Percentiles rank a stretch among this genome's conserved stretches.
Conservation (phyloP, 1,140 invertebrate genomes). For the Eumeta japonica region DNA sequence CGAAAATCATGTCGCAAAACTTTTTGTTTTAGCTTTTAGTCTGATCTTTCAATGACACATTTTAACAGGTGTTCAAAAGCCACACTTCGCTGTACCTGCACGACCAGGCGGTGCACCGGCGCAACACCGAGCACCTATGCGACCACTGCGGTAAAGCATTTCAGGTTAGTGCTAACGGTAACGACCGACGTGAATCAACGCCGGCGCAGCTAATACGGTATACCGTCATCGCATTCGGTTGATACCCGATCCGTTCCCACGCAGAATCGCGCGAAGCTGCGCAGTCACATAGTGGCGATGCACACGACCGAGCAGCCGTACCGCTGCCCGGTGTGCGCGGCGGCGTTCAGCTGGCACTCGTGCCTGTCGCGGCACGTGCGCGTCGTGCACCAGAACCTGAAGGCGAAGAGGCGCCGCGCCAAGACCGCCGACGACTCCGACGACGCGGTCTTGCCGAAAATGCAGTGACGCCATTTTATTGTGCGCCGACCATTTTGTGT, state of each 20-base stretch:
- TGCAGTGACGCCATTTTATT: too few relatives aligned
- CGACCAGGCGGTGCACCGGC: conserved; percentile 32
- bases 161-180: conserved; percentile 31
- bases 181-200: too few relatives aligned
- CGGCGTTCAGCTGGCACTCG: conserved; percentile 35
- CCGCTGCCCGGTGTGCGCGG: conserved; percentile 20
- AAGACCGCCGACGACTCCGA: too few relatives aligned
- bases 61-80: conserved; percentile 36
- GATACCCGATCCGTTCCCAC: not conserved
- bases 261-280: conserved; percentile 32
- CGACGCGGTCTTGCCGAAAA: too few relatives aligned
- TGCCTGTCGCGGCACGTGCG: conserved; percentile 30
- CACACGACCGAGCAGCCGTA: conserved; percentile 24
- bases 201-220: conserved; percentile 40
- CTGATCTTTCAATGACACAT: too few relatives aligned
- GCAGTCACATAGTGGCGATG: conserved; percentile 23
- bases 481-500: too few relatives aligned
- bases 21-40: too few relatives aligned
- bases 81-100: conserved; percentile 34
- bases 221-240: conserved; percentile 29
- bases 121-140: conserved; percentile 28
- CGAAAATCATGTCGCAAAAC: too few relatives aligned
- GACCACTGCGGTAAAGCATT: conserved; percentile 41
- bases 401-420: too few relatives aligned
- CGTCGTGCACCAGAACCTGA: conserved; percentile 3